Evolutionary conservation across 2,113 vertebrate species (phyloP).

Genomic region (Corythoichthys haematopterus): DNA sequence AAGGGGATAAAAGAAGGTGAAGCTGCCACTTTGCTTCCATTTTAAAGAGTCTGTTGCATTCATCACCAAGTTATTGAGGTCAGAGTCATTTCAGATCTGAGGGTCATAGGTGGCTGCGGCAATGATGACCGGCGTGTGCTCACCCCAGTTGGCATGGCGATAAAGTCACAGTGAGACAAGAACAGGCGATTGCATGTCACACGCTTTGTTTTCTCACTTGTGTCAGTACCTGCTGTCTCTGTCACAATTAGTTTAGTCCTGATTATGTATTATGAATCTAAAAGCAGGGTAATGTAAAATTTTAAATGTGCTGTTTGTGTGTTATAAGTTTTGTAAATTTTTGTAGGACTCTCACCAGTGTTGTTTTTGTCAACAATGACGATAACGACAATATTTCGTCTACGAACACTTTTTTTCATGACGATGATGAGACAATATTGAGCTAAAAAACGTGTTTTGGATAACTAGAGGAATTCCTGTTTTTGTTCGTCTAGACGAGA

Average conservation of each 20-base stretch:
- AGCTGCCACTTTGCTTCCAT: slow-evolving; percentile 7
- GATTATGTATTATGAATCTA: background rate
- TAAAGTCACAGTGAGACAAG: slow-evolving; percentile 10
- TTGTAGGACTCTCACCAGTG: too few species aligned
- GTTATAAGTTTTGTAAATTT: too few species aligned
- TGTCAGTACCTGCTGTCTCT: slow-evolving; percentile 3
- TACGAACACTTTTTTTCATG: too few species aligned
- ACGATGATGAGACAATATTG: too few species aligned
- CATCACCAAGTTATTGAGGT: slow-evolving; percentile 11
- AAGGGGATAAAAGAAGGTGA: slow-evolving; percentile 9
- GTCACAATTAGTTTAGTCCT: background rate
- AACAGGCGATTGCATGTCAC: slow-evolving; percentile 1
- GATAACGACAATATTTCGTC: too few species aligned
- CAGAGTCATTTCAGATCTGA: slow-evolving; percentile 7
- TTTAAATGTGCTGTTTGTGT: too few species aligned
- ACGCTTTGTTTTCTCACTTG: slow-evolving; percentile 5
- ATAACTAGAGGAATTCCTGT: too few species aligned
- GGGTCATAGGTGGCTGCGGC: slow-evolving; percentile 2
- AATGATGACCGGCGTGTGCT: background rate
- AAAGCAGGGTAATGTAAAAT: too few species aligned
- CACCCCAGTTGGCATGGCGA: background rate
- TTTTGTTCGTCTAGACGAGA: too few species aligned
- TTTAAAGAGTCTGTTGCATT: slow-evolving; percentile 14
- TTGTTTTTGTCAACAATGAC: too few species aligned
- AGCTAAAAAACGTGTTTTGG: too few species aligned